Conservation (phyloP, 2,113 vertebrate species). For the Myrmecobius fasciatus region DNA sequence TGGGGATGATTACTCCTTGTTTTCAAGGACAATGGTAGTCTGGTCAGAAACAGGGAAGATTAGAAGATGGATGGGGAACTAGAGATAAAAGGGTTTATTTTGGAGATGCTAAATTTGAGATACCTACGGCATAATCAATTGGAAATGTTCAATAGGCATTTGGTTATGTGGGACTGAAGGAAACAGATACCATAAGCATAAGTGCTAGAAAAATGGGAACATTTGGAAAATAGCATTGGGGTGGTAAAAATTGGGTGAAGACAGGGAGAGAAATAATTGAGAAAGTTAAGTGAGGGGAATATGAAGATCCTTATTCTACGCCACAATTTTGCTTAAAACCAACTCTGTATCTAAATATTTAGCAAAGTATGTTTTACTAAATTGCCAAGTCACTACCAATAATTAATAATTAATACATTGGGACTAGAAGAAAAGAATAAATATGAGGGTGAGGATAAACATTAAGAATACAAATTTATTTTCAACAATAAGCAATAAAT, state of each 20-base stretch:
- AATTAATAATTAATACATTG: neutral
- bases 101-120: neutral
- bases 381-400: constrained; percentile 11
- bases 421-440: neutral
- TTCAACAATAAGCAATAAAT: neutral
- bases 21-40: neutral
- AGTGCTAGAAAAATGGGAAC: neutral
- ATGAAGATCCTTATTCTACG: neutral
- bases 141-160: neutral
- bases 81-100: neutral
- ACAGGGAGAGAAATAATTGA: neutral
- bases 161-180: neutral
- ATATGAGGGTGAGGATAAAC: neutral
- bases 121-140: neutral
- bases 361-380: constrained; percentile 10
- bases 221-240: neutral
- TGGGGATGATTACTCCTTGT: neutral
- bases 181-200: neutral
- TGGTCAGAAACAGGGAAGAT: neutral
- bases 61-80: neutral
- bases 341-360: neutral
- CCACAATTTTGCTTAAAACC: neutral
- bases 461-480: neutral
- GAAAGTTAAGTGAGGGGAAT: neutral
- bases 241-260: neutral